Conservation (phyloP, 2,113 vertebrate genomes). For the Pterocles orientalis region DNA sequence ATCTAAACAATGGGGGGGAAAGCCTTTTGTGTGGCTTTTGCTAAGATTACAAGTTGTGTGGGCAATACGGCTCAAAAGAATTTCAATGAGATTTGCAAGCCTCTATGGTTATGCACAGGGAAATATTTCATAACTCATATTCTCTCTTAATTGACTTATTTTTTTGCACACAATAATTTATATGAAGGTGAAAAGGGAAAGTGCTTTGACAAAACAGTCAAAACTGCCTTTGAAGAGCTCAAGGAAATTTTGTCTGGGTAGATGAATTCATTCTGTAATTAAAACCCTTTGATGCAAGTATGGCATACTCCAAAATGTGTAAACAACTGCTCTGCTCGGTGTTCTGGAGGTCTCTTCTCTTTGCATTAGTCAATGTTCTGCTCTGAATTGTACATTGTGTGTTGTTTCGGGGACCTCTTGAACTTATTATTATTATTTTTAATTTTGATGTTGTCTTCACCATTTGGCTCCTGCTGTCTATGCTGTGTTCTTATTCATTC, state of each 20-base stretch:
- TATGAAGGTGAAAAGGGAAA: neutral
- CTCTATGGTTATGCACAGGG: neutral
- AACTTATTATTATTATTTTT: neutral
- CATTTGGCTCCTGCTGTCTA: neutral
- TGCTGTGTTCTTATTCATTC: neutral
- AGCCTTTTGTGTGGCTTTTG: constrained; percentile 36
- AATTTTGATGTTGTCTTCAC: neutral
- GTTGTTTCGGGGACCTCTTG: neutral
- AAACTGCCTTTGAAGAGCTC: constrained; percentile 29
- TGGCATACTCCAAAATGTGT: neutral
- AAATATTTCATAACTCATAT: constrained; percentile 6
- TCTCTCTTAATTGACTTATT: neutral
- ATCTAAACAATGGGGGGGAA: constrained; percentile 11
- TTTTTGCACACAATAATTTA: neutral
- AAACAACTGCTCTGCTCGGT: neutral
- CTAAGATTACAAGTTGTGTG: constrained; percentile 21
- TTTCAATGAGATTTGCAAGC: constrained; percentile 19
- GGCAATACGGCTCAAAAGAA: neutral
- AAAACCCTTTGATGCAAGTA: neutral
- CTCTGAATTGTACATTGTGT: neutral
- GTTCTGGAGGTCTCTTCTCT: neutral
- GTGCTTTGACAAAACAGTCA: neutral
- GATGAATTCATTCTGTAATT: constrained; percentile 4
- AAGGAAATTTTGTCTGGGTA: neutral
- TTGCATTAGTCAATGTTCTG: neutral